Conservation (phyloP, 2,888 invertebrate species). For the Arge pagana region DNA sequence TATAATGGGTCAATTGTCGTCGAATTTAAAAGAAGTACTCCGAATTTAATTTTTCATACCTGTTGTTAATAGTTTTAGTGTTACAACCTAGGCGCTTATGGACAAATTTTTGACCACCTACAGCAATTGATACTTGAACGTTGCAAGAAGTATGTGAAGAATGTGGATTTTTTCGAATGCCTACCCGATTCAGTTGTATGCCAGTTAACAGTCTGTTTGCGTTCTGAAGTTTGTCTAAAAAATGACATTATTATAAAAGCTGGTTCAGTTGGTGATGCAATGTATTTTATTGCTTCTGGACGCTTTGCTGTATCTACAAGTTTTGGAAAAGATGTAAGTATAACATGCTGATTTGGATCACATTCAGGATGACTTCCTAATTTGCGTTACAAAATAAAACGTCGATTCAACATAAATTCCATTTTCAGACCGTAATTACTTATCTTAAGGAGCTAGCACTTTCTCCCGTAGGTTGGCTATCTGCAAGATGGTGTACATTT, state of each 20-base stretch:
- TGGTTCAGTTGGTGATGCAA: slow-evolving; percentile 47
- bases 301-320: slow-evolving; percentile 58
- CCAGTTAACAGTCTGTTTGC: slow-evolving; percentile 46
- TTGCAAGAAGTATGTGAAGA: slow-evolving; percentile 49
- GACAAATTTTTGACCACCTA: slow-evolving; percentile 10
- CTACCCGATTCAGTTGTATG: slow-evolving; percentile 48
- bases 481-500: slow-evolving; percentile 59
- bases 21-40: slow-evolving; percentile 47
- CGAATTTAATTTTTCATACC: background rate
- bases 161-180: slow-evolving; percentile 52
- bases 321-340: slow-evolving; percentile 53
- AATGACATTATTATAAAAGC: slow-evolving; percentile 55
- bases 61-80: background rate
- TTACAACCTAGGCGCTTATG: background rate
- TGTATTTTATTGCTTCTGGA: slow-evolving; percentile 57
- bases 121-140: slow-evolving; percentile 54
- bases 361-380: too few relatives aligned
- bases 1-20: slow-evolving; percentile 54
- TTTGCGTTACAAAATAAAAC: too few relatives aligned
- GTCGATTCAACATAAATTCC: too few relatives aligned
- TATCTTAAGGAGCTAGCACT: slow-evolving; percentile 1
- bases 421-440: background rate
- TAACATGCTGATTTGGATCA: background rate
- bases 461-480: slow-evolving; percentile 55
- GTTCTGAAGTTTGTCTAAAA: slow-evolving; percentile 52